Percentiles rank a stretch among this genome's conserved stretches.
Conservation (phyloP, 2,113 vertebrate genomes). For the Clinocottus analis region DNA sequence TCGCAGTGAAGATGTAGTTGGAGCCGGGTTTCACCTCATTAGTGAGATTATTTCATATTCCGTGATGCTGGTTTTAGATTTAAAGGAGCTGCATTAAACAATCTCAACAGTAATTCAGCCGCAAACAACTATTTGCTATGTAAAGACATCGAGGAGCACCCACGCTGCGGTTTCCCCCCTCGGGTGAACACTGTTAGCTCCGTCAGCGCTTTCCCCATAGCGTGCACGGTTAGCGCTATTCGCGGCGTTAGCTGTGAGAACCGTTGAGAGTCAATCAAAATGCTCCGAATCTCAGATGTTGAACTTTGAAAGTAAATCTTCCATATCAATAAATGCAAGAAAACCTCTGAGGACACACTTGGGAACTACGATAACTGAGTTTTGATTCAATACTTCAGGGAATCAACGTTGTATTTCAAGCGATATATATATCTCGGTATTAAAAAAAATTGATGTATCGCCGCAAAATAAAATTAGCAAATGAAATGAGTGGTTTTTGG, state of each 20-base stretch:
- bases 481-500: conserved; percentile 5
- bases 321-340: neutral
- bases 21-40: neutral
- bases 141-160: neutral
- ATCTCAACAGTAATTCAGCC: neutral
- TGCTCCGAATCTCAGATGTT: neutral
- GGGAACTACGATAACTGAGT: neutral
- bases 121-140: neutral
- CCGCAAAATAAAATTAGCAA: conserved; percentile 14
- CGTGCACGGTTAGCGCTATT: neutral
- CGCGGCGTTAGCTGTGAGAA: neutral
- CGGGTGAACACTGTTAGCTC: neutral
- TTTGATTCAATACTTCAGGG: neutral
- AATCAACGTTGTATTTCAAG: neutral
- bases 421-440: neutral
- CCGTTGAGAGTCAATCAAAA: no score
- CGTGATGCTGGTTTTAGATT: neutral
- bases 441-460: neutral
- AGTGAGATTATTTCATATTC: neutral
- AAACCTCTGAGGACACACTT: neutral
- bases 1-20: neutral
- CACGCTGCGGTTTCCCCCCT: no score
- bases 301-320: neutral
- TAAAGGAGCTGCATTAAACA: neutral
- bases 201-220: neutral